Base-by-base conservation (phyloP, 2,113 vertebrate species). In the Silurus asotus region DNA sequence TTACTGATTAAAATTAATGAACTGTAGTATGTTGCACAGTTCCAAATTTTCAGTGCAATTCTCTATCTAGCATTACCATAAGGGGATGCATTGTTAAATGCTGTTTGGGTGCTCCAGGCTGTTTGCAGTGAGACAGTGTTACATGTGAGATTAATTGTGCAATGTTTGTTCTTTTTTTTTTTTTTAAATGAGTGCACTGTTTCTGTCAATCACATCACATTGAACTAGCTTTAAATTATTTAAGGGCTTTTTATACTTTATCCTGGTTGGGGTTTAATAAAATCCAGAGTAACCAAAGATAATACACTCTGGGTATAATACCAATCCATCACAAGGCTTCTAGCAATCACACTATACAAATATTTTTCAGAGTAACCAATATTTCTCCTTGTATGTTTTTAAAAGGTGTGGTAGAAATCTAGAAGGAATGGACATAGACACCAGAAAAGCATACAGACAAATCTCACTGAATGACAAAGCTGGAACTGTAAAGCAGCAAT, bases 41-140 rank as follows among this genome's bases (percentile, higher is more conserved):
- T 70, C 53, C 75, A 48, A 72, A 80, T 74, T 58, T 86, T 72
- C n/a, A 17, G 45, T 58, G 48, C 59, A 84, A 82, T 88, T 85
- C 55, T 55, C 61, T 55, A 59, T 85, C 61, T 70, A 85, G 64
- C 70, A 53, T 62, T 75, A 62, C 25, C 28, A 84, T 85, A 76
- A 84, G 84, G 55, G 79, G 75, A 67, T 58, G 9, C 15, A 37
- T 51, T 58, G 75, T 55, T 45, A n/a, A 70, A 61, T 88, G 55
- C 82, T 56, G 49, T 49, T 19, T 64, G 19, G 74, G 82, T 81
- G 55, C n/a, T 59, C 48, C 6, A 28, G 55, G 14, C 81, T 79
- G 53, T 45, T 64, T 77, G 65, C 64, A 48, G 59, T 56, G 9
- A 28, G 65, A 65, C 37, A 59, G 14, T 56, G 37, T 7, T 17